Conservation (phyloP, 2,888 invertebrate species). For the Cordilura impudica region DNA sequence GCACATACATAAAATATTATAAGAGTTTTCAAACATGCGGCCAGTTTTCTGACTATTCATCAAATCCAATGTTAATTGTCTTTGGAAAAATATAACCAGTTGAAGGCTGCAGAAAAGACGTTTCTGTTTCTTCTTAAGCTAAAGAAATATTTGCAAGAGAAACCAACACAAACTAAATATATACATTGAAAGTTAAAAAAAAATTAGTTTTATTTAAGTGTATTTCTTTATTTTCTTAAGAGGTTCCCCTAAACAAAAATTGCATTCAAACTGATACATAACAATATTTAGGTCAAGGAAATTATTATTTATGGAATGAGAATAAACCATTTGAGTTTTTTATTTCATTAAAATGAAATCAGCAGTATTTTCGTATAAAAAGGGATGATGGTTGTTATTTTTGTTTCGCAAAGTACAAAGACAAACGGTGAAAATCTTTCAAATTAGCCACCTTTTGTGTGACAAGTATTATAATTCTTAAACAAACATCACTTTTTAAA, state of each 20-base stretch:
- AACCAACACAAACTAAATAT: too few species aligned
- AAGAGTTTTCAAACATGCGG: too few species aligned
- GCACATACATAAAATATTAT: too few species aligned
- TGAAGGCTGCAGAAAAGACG: too few species aligned
- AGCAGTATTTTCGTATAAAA: background rate
- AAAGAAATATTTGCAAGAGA: too few species aligned
- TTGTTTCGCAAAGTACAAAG: background rate
- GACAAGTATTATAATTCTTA: slow-evolving; percentile 1
- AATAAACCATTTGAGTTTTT: slow-evolving; percentile 44
- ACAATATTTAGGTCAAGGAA: background rate
- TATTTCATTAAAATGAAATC: slow-evolving; percentile 43
- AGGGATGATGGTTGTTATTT: background rate
- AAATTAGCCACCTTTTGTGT: slow-evolving; percentile 34
- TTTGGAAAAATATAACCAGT: too few species aligned
- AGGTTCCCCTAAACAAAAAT: background rate
- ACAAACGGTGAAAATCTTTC: slow-evolving; percentile 13
- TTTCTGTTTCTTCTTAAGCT: too few species aligned
- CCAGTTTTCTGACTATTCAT: too few species aligned
- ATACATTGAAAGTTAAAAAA: too few species aligned
- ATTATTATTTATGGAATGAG: slow-evolving; percentile 6
- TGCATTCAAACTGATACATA: background rate
- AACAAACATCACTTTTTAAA: background rate
- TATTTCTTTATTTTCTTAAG: background rate
- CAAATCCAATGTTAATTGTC: too few species aligned
- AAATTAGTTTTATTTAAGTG: background rate